Evolutionary conservation across 2,797 vertebrate species (phyloP).

Genomic region (Liasis olivaceus): DNA sequence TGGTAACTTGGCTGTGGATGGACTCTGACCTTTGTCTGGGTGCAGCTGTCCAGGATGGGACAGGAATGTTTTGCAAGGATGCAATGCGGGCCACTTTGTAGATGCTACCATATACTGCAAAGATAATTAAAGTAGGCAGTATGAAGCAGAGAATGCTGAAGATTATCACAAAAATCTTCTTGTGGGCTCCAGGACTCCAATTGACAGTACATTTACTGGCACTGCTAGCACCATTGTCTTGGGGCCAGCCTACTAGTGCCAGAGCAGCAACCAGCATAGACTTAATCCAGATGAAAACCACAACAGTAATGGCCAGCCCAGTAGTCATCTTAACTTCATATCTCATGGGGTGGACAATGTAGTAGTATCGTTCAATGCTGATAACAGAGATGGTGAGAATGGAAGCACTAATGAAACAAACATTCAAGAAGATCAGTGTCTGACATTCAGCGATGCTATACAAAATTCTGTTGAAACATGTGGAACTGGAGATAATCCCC

Average conservation of each 20-base stretch:
- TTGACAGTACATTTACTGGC: constrained; percentile 82
- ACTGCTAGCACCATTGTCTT: constrained; percentile 76
- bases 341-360: constrained; percentile 90
- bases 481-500: constrained; percentile 85
- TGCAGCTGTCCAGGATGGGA: constrained; percentile 73
- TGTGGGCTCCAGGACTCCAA: constrained; percentile 83
- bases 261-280: constrained; percentile 82
- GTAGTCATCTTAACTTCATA: constrained; percentile 89
- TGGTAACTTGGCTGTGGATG: constrained; percentile 87
- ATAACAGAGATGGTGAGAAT: constrained; percentile 91
- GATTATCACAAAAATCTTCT: constrained; percentile 81
- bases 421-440: constrained; percentile 84
- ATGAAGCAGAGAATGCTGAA: constrained; percentile 86
- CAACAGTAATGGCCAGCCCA: constrained; percentile 79
- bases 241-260: constrained; percentile 84
- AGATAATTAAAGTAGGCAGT: constrained; percentile 85
- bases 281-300: constrained; percentile 85
- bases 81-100: constrained; percentile 90
- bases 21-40: constrained; percentile 82
- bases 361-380: constrained; percentile 90
- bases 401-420: constrained; percentile 86
- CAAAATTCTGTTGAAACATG: constrained; percentile 79
- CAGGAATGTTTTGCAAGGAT: constrained; percentile 77
- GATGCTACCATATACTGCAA: constrained; percentile 86
- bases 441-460: constrained; percentile 85